Evolutionary conservation across 2,797 vertebrate genomes (phyloP), one percentile per base, ranked within the genome.

Genomic region (Oophaga sylvatica): DNA sequence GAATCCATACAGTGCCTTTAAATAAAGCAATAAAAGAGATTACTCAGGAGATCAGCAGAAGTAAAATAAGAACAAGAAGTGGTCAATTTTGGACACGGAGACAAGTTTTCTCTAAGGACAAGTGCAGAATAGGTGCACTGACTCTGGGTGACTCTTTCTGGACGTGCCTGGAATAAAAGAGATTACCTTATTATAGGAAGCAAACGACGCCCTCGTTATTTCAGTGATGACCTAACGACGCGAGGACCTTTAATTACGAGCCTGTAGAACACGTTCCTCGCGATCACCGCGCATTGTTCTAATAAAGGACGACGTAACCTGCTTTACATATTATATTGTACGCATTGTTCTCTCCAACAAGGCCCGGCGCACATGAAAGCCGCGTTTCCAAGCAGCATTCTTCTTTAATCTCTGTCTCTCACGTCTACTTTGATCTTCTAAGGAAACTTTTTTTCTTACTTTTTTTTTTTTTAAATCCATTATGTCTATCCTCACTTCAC

Each of bases 311-410:
- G 35, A 16, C 41, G 65, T 87, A 76, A 75, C 71, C 68, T 77
- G 45, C 48, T 87, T 87, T 83, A 82, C 86, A 87, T 87, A 87
- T 87, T 75, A 59, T 81, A 87, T 87, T 83, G 71, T 78, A 65
- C 29, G 10, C 80, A 65, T 65, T 62, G 70, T 67, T 6, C 59
- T 31, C n/a, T 65, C 57, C 86, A 67, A 67, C 59, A 76, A 87
- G 79, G 26, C 68, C 80, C 1, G 45, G 0, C 70, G 29, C 31
- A 83, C 86, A 82, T 77, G 71, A 82, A 83, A 87, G 86, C 13
- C 26, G 76, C 57, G 48, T 29, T 57, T 83, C 35, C 45, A 5
- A 26, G 71, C 41, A 20, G 80, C 2, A 26, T 56, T 56, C 53
- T 16, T 82, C 86, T 87, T 87, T 87, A 77, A 87, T 87, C 86